A percentile compares a stretch with the other conserved stretches of the same genome.
Conservation (phyloP, 2,797 vertebrate species). For the Eremophila alpestris region DNA sequence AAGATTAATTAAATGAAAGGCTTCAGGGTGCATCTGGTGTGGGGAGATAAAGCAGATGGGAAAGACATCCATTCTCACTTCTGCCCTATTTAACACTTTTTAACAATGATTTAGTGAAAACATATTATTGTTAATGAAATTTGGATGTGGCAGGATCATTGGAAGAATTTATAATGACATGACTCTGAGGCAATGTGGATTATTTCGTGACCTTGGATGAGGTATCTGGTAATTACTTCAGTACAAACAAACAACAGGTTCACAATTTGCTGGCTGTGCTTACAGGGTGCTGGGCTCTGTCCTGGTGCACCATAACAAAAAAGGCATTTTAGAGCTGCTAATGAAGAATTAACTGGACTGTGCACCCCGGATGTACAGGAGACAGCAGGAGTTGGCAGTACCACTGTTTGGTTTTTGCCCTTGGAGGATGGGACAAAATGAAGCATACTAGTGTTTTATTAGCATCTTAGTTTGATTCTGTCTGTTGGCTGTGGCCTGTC, state of each 20-base stretch:
- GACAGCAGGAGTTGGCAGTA: not conserved
- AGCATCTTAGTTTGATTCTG: slow-evolving; percentile 38
- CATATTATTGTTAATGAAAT: not conserved
- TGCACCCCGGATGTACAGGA: not conserved
- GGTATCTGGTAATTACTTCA: not conserved
- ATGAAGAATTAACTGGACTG: not conserved
- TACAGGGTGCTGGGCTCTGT: not conserved
- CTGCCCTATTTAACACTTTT: not conserved
- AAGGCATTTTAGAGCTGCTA: not conserved
- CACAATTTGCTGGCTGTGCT: not conserved
- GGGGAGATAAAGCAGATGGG: not conserved
- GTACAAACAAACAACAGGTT: not conserved
- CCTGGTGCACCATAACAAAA: not conserved
- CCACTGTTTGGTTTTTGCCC: slow-evolving; percentile 19
- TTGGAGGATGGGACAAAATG: slow-evolving; percentile 43
- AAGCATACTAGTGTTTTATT: slow-evolving; percentile 34
- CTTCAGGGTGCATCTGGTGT: not conserved
- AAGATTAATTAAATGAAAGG: not conserved
- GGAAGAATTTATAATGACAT: not conserved
- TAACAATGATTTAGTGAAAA: not conserved
- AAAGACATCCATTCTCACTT: not conserved
- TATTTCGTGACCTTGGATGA: not conserved
- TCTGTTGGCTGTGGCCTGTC: slow-evolving; percentile 19
- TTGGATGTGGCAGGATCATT: not conserved
- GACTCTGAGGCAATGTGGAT: not conserved